Evolutionary conservation across 2,113 vertebrate genomes (phyloP), one percentile per base, ranked within the genome.

Genomic region (Apus apus): DNA sequence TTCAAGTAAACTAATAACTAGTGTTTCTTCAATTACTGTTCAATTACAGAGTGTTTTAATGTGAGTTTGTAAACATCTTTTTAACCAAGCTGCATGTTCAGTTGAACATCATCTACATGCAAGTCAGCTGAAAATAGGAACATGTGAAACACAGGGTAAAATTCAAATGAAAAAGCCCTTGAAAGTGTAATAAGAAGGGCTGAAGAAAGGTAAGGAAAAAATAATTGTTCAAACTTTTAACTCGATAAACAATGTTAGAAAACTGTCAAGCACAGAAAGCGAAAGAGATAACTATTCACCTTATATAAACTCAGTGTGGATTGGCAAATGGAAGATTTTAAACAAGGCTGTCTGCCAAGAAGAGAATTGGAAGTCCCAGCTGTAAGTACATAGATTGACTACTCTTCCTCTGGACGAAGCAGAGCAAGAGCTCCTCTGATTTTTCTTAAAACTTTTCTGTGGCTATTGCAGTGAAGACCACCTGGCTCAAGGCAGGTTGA

Each of bases 21-120:
- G n/a, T 64, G 70, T 90, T 96, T 96, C 87, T 53, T 72, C 77
- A 81, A 68, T 89, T 92, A 48, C 38, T 85, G 36, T 53, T 93
- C 70, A 97, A 94, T 43, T 14, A n/a, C 53, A 85, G 86, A 74
- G 15, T 65, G 62, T 82, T 89, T 96, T 89, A 43, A 71, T 87
- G 62, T 48, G 32, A 36, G 56, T 72, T 83, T 93, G 85, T 93
- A 96, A 94, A 96, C 79, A 85, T 88, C 56, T 67, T 84, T 25
- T 76, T 91, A 38, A 32, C 26, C 74, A 87, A 93, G 83, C 45
- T 71, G 13, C 32, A 56, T 27, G 32, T 73, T 66, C 43, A 80
- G 26, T 71, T 48, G 60, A 68, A 71, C 54, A 83, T 91, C 64
- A 60, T 56, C 58, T 76, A 51, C 48, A 29, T 29, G 18, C 53